Evolutionary conservation across 2,888 invertebrate species (phyloP).

Genomic region (Xestia sexstrigata): DNA sequence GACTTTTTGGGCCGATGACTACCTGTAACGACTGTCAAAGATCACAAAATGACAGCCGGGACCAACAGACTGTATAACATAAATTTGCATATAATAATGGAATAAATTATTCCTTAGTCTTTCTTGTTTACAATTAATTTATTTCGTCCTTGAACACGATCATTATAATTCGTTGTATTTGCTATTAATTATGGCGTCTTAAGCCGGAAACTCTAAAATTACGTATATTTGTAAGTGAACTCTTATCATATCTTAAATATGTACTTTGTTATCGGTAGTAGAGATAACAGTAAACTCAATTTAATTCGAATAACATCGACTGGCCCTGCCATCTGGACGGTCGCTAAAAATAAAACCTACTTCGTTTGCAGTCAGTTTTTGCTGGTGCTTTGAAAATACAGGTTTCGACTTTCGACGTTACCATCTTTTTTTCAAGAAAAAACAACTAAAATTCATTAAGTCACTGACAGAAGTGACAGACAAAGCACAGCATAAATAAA

Average conservation of each 20-base stretch:
- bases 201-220: background rate
- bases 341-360: background rate
- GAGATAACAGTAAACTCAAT: background rate
- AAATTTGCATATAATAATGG: conserved; percentile 65
- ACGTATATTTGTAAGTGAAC: background rate
- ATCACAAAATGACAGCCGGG: too few species aligned
- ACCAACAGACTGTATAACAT: too few species aligned
- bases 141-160: conserved; percentile 37
- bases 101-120: conserved; percentile 47
- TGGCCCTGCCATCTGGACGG: background rate
- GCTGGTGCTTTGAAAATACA: background rate
- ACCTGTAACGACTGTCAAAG: too few species aligned
- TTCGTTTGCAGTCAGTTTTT: background rate
- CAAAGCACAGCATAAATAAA: too few species aligned
- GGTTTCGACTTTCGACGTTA: background rate
- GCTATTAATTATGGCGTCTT: background rate
- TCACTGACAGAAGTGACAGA: background rate
- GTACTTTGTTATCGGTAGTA: background rate
- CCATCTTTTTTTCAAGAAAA: background rate
- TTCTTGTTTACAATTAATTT: conserved; percentile 36
- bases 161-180: conserved; percentile 21
- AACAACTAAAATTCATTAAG: background rate
- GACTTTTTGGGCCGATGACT: too few species aligned
- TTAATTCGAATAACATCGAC: background rate
- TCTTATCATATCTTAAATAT: background rate